phyloP scores from a whole-genome alignment of 2,113 vertebrate genomes.

The Phrynosoma platyrhinos region DNA sequence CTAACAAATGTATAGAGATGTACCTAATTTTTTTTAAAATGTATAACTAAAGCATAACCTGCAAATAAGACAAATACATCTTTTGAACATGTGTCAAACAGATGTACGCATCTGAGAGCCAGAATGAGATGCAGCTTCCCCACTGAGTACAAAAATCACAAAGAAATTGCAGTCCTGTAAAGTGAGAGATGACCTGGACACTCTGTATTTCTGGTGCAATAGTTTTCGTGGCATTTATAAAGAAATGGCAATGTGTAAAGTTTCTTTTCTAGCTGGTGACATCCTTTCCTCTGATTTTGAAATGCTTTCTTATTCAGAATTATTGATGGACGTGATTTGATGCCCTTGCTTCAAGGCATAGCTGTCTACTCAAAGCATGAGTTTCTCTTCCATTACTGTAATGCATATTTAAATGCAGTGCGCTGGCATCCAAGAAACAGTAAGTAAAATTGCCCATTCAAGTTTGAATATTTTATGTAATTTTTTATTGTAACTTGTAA shows the following conservation, averaged over 20 bases:
- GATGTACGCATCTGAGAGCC: background rate
- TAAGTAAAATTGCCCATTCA: slow-evolving; percentile 72
- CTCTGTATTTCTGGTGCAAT: fast-evolving
- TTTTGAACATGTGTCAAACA: background rate
- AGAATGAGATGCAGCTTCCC: background rate
- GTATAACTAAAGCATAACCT: background rate
- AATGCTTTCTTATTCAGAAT: slow-evolving; percentile 62
- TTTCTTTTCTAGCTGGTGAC: fast-evolving
- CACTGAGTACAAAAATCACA: background rate
- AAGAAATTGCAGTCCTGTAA: background rate
- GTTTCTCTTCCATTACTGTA: slow-evolving; percentile 94
- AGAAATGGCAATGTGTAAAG: background rate
- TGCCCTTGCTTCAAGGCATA: slow-evolving; percentile 83
- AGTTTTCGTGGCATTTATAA: slow-evolving; percentile 1
- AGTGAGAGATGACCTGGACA: fast-evolving
- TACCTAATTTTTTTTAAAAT: background rate
- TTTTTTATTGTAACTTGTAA: slow-evolving; percentile 35
- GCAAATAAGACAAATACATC: background rate
- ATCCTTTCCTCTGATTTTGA: slow-evolving; percentile 26
- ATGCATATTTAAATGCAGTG: slow-evolving; percentile 85
- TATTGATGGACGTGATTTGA: slow-evolving; percentile 87
- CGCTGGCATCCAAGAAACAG: slow-evolving; percentile 86
- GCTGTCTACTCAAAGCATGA: slow-evolving; percentile 80
- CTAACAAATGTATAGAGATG: background rate
- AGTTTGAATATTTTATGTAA: slow-evolving; percentile 27